Base-by-base conservation (phyloP, 2,113 vertebrate species). In the Tor tambroides region DNA sequence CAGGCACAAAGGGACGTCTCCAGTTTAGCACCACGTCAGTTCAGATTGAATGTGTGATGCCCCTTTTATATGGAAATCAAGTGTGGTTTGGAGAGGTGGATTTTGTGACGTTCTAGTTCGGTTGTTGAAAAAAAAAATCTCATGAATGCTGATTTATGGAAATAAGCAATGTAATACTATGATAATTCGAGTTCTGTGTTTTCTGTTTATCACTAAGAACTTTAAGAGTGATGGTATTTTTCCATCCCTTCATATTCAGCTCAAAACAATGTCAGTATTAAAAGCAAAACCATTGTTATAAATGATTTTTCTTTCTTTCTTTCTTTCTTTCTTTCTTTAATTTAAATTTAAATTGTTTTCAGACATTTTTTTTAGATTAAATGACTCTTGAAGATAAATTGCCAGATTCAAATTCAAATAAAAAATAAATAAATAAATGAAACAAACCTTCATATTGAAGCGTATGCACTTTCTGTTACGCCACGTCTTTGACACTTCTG, bases 31-130 rank as follows among this genome's bases (percentile, higher is more conserved):
- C 54, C 28, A 30, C 1, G 56, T n/a, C 19, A 38, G 19, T 43
- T 80, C 78, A 63, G 32, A 63, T 61, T 38, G 21, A 76, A 49
- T 59, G 30, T 43, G 61, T 26, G 54, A 32, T 59, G 35, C 56
- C 69, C 8, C 80, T 61, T 80, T 80, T 59, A 38, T 63, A 65
- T 77, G n/a, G 51, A 74, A 86, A 80, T 80, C 75, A 89, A 26
- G 32, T 1, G 56, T 80, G 81, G 38, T 74, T 80, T 86, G 79
- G 63, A 59, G 54, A 86, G 56, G 43, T 10, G 3, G 32, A 49
- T 84, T 84, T 80, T 74, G 54, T 72, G 59, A 43, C 51, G 5
- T 23, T 74, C 54, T 43, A 65, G 35, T 49, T 72, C 38, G 63
- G 8, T 54, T 83, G 80, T 87, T 56, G 46, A 19, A 59, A 59